A percentile compares a stretch with the other conserved stretches of the same genome.
phyloP scores from a whole-genome alignment of 2,113 vertebrate species.

The Forbesichthys papilliferus region DNA sequence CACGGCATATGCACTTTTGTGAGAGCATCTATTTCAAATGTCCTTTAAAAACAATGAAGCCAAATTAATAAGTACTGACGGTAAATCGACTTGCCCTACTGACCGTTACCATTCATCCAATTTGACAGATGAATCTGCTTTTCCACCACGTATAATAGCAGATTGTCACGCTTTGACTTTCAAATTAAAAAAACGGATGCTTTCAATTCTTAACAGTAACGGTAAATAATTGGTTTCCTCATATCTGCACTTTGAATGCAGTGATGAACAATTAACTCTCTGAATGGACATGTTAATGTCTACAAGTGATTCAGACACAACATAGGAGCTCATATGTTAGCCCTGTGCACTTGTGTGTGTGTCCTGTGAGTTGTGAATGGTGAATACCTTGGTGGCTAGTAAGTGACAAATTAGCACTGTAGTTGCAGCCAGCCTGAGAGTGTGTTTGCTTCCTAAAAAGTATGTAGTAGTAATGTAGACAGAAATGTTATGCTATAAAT shows the following conservation, averaged over 20 bases:
- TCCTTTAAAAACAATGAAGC: background rate
- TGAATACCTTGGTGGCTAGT: background rate
- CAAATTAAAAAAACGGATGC: conserved; percentile 22
- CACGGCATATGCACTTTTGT: conserved; percentile 43
- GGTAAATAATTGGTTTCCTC: conserved; percentile 63
- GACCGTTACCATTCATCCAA: conserved; percentile 33
- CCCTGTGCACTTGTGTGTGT: conserved; percentile 10
- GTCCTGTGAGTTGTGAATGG: background rate
- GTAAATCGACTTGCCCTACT: conserved; percentile 30
- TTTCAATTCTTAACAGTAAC: conserved; percentile 44
- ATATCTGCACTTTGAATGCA: conserved; percentile 44
- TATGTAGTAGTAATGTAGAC: too few relatives aligned
- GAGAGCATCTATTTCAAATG: conserved; percentile 28
- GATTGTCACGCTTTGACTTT: conserved; percentile 23
- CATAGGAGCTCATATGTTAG: conserved; percentile 18
- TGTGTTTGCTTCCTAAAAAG: too few relatives aligned
- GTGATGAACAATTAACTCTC: conserved; percentile 52
- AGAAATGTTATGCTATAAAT: too few relatives aligned
- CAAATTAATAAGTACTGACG: conserved; percentile 30
- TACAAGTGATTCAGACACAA: conserved; percentile 29
- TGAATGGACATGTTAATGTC: conserved; percentile 40
- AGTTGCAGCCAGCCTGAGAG: too few relatives aligned
- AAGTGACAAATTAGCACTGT: too few relatives aligned
- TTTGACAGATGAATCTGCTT: conserved; percentile 22
- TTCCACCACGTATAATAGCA: conserved; percentile 37